A percentile compares a stretch with the other conserved stretches of the same genome.
Evolutionary conservation across 2,113 vertebrate species (phyloP).

Genomic region (Stercorarius parasiticus): DNA sequence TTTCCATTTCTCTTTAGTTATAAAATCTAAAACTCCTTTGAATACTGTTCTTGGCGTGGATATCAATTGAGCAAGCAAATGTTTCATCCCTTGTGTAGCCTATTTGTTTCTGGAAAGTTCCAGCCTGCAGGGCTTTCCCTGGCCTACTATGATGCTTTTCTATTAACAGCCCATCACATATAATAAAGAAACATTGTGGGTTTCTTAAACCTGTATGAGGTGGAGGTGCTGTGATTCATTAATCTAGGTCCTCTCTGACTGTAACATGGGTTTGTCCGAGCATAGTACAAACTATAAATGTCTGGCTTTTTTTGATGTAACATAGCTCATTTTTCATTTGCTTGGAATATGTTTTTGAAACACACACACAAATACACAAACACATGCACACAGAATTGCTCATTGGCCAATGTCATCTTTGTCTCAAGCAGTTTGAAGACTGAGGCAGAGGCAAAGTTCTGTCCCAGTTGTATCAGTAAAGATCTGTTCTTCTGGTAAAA

Average conservation of each 20-base stretch:
- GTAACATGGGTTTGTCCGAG: neutral
- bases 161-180: neutral
- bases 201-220: neutral
- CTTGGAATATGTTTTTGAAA: neutral
- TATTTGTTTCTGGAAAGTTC: neutral
- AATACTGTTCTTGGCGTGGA: neutral
- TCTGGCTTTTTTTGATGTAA: neutral
- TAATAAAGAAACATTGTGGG: neutral
- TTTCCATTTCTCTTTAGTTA: slow-evolving; percentile 8
- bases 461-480: neutral
- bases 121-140: neutral
- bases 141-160: neutral
- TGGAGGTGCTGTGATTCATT: neutral
- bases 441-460: neutral
- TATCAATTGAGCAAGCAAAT: neutral
- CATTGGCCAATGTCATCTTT: neutral
- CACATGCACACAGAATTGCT: neutral
- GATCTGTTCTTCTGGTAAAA: neutral
- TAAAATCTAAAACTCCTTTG: neutral
- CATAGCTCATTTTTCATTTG: neutral
- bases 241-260: neutral
- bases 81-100: neutral
- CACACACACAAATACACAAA: neutral
- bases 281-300: neutral
- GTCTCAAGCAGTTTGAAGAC: neutral